Base-by-base conservation (phyloP, 1,140 invertebrate genomes). In the Drosophila nigrodunni region DNA sequence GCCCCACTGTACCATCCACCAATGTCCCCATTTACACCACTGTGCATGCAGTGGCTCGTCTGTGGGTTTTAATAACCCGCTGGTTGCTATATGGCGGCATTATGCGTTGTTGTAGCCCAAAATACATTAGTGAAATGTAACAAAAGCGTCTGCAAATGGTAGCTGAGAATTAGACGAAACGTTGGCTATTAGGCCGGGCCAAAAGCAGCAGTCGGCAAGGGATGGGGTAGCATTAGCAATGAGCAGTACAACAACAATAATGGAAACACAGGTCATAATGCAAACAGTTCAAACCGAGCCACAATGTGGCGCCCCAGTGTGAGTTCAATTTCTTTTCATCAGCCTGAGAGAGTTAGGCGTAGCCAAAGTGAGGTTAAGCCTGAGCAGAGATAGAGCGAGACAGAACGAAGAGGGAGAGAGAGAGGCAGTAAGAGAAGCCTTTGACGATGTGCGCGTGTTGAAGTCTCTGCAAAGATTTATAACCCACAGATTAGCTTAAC, bases 81-180 rank as follows among this genome's bases (percentile, higher is more conserved):
- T 73, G 70, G 37, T 49, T 67, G 70, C 70, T 73, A 73, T 73
- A 73, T 74, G 47, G 39, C 47, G 64, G 71, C 71, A 74, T 74
- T 54, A 68, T 60, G 57, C 55, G 47, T 52, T 67, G 52, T 59
- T 65, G 60, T 66, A 39, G 64, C 64, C 49, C 47, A 46, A 60
- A 68, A 67, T 52, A 74, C 71, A 74, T 74, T 74, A 74, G 71
- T 68, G 64, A 57, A 69, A 69, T 69, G 71, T 69, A 74, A 74
- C 71, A 68, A 74, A 68, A 55, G 64, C 71, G 49, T 34, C 57
- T 74, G 65, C 41, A 73, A 74, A 60, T 47, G 55, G 47, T 50
- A 39, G 47, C 66, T 15, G 39, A 69, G 72, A 74, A 69, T 74
- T 74, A 61, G 57, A 61, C 49, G 71, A 69, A 74, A 70, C 58